Evolutionary conservation across 2,113 vertebrate species (phyloP).

Genomic region (Gracilinanus agilis): DNA sequence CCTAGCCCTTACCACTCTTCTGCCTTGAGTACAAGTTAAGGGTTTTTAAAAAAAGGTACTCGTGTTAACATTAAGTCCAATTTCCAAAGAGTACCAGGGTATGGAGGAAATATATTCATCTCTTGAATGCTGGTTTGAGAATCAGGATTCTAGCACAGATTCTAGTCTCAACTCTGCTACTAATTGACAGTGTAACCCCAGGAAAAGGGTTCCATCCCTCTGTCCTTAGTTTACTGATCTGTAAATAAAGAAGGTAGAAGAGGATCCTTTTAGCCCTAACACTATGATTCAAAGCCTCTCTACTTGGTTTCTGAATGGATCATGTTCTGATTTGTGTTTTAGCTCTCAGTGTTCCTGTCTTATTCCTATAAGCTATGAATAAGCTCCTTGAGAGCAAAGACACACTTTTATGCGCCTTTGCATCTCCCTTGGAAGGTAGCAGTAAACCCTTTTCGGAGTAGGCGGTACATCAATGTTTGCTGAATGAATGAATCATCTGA

Average conservation of each 20-base stretch:
- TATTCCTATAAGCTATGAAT: background rate
- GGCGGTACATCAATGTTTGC: background rate
- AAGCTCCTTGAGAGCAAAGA: background rate
- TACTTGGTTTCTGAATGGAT: background rate
- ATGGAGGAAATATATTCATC: background rate
- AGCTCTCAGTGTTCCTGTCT: background rate
- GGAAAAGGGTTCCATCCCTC: background rate
- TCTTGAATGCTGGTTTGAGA: background rate
- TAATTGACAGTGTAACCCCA: background rate
- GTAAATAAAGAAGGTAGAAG: background rate
- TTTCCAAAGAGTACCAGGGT: background rate
- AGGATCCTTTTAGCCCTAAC: background rate
- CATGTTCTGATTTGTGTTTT: background rate
- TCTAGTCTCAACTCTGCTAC: background rate
- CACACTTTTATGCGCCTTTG: background rate
- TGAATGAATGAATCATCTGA: background rate
- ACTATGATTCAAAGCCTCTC: background rate
- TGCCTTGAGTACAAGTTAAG: too few species aligned
- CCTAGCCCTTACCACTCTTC: too few species aligned
- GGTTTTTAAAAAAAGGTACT: background rate
- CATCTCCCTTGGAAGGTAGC: background rate
- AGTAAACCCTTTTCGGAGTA: background rate
- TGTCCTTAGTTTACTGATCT: background rate
- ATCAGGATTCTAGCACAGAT: background rate
- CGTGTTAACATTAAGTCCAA: background rate